phyloP scores from a whole-genome alignment of 2,797 vertebrate species.

The Labeo calbasu region DNA sequence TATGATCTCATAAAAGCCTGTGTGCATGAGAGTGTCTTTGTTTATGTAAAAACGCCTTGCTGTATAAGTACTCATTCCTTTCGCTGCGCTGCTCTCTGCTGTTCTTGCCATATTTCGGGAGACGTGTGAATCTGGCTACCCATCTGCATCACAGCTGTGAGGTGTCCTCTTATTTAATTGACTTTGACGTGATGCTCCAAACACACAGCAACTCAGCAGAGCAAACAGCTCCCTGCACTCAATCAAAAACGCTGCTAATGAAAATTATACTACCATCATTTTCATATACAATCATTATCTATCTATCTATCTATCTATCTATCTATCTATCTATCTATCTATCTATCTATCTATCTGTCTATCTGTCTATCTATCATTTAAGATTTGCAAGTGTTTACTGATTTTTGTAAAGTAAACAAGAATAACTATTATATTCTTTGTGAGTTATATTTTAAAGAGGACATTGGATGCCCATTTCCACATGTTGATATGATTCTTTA shows the following conservation, averaged over 20 bases:
- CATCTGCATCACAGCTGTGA: slow-evolving; percentile 48
- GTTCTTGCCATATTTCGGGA: slow-evolving; percentile 17
- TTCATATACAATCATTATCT: background rate
- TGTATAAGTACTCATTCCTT: slow-evolving; percentile 8
- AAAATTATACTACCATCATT: background rate
- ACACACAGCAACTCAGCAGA: slow-evolving; percentile 13
- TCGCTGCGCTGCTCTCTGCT: background rate
- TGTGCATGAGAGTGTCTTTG: slow-evolving; percentile 6
- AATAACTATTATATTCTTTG: background rate
- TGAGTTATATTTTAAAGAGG: background rate
- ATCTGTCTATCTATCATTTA: background rate
- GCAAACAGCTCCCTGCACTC: slow-evolving; percentile 10
- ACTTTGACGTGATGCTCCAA: slow-evolving; percentile 34
- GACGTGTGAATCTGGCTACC: slow-evolving; percentile 16
- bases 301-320: no score
- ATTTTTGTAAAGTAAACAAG: background rate
- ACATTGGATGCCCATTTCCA: background rate
- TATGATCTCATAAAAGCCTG: slow-evolving; percentile 9
- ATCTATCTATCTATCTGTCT: no score
- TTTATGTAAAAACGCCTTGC: background rate
- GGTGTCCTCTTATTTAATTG: slow-evolving; percentile 36
- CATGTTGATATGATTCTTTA: no score
- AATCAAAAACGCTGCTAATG: slow-evolving; percentile 3
- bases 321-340: background rate
- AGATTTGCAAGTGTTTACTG: background rate